Evolutionary conservation across 2,888 invertebrate species (phyloP), one percentile per base, ranked within the genome.

Genomic region (Stenichneumon culpator): DNA sequence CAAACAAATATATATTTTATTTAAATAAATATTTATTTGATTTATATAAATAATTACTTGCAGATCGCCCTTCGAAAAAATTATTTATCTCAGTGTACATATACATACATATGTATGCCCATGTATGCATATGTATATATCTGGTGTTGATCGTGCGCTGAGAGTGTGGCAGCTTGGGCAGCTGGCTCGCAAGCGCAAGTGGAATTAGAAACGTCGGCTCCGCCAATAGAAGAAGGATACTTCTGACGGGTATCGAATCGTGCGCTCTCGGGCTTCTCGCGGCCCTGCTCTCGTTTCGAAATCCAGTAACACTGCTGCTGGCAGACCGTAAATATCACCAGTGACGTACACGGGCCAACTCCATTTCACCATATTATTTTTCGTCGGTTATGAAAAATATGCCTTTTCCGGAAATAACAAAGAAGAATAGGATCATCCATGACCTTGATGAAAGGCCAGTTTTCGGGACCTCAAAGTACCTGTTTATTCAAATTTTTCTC

Each of bases 251-350:
- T 79, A 69, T 82, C 78, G 79, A 84, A 79, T 78, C 73, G 60
- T 69, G 68, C 28, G 57, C 47, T 44, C 14, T 52, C 28, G 78
- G 57, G 75, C 75, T 57, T 72, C 70, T 25, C 67, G 47, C 60
- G 82, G 70, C 82, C 84, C 79, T 75, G 84, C 70, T 85, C 84
- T 79, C 74, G 74, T 82, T 84, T 82, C 82, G 82, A 72, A 85
- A 75, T 69, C 69, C 74, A 67, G 39, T 47, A 52, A 77, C 47
- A 52, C 70, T 28, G 22, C 60, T n/a, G 11, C 14, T 16, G 63
- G 69, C 54, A 25, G 73, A 74, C 63, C 72, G 73, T 70, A 78
- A 79, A 84, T 84, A 84, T 73, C 67, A 25, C 22, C 67, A 50
- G 19, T 83, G 63, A 54, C 67, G 44, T 25, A 36, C 52, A 65